phyloP scores from a whole-genome alignment of 53 echinoderm and acorn worm genomes.

The Paracentrotus lividus region DNA sequence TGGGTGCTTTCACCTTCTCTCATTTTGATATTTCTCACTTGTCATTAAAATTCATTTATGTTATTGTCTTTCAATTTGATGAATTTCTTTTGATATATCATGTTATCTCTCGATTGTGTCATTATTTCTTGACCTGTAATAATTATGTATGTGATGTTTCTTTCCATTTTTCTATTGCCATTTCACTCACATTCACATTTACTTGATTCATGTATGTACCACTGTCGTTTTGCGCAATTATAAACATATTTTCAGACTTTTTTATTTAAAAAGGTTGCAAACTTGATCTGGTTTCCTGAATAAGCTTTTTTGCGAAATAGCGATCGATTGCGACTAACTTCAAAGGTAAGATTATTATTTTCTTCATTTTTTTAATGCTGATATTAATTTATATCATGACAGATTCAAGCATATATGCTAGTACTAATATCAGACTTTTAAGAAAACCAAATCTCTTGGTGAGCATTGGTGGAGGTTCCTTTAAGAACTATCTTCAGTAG shows the following conservation, averaged over 20 bases:
- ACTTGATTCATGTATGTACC: background rate
- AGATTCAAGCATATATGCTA: too few relatives aligned
- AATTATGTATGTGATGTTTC: constrained; percentile 4
- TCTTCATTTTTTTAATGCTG: background rate
- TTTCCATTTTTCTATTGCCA: background rate
- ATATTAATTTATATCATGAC: too few relatives aligned
- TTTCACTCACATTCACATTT: background rate
- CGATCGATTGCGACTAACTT: background rate
- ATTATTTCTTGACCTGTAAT: constrained; percentile 8
- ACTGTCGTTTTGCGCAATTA: background rate
- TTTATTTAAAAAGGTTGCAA: background rate
- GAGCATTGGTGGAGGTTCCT: too few relatives aligned
- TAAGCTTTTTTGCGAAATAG: background rate
- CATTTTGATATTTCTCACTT: constrained; percentile 4
- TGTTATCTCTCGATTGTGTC: constrained; percentile 23
- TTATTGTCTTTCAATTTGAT: background rate
- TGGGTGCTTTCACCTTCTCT: constrained; percentile 64
- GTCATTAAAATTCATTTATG: constrained; percentile 16
- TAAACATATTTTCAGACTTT: constrained; percentile 16
- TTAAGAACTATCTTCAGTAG: too few relatives aligned
- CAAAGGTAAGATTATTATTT: background rate
- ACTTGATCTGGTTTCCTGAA: background rate
- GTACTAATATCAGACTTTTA: too few relatives aligned
- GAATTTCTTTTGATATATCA: constrained; percentile 12
- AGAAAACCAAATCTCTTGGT: too few relatives aligned